phyloP scores from a whole-genome alignment of 2,113 vertebrate species.

The Progne subis region DNA sequence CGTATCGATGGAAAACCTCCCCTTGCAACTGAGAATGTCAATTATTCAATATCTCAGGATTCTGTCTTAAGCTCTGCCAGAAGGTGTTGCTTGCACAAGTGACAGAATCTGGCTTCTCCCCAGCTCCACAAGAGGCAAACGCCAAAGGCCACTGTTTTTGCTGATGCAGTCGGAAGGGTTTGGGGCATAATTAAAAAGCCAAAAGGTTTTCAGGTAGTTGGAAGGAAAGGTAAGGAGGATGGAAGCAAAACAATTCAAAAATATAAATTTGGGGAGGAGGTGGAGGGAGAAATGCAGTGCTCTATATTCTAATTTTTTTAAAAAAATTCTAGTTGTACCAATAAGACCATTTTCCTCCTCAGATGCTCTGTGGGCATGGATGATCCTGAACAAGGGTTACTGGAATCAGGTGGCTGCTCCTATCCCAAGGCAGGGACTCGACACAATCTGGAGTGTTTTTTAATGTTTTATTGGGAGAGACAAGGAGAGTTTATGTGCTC shows the following conservation, averaged over 20 bases:
- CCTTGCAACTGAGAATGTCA: not conserved
- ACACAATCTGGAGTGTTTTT: not conserved
- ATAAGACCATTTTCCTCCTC: not conserved
- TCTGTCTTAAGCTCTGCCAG: slow-evolving; percentile 27
- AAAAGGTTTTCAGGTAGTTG: not conserved
- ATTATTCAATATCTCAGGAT: not conserved
- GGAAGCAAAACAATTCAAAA: not conserved
- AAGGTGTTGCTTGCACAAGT: not conserved
- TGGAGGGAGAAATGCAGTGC: too few species aligned
- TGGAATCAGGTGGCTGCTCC: not conserved
- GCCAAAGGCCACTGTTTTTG: not conserved
- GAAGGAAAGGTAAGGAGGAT: not conserved
- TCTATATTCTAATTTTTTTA: not conserved
- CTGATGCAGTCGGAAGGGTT: not conserved
- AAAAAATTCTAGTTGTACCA: not conserved
- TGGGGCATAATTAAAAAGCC: not conserved
- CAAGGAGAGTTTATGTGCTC: not conserved
- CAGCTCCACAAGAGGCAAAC: not conserved
- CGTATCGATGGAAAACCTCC: not conserved
- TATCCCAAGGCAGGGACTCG: not conserved
- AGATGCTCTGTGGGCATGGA: rapidly evolving
- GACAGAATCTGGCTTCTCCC: slow-evolving; percentile 2
- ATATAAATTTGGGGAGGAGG: rapidly evolving
- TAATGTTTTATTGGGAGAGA: not conserved
- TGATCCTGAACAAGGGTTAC: not conserved